Base-by-base conservation (phyloP, 2,797 vertebrate genomes). In the Neosilurus hyrtlii region DNA sequence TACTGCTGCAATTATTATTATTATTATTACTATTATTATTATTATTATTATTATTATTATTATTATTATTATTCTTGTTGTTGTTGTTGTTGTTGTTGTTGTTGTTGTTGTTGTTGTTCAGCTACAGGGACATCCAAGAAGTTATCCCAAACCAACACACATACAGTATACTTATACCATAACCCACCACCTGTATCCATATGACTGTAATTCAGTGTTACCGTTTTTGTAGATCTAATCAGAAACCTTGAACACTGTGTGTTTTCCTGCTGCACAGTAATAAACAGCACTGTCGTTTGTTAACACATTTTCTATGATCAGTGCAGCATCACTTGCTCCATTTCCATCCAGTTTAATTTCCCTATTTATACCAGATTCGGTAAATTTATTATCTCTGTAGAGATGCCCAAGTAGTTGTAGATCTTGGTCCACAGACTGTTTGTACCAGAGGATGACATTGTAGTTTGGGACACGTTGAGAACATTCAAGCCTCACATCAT, bases 401-500 rank as follows among this genome's bases (percentile, higher is more conserved):
- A 89, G 68, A 76, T 90, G 79, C 59, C 90, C 89, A 30, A 92
- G 74, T 2, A 87, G 4, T 68, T 86, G 85, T 0, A 93, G 35
- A 2, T 76, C 37, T 75, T 9, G 18, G 9, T 76, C n/a, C 0
- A 56, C 16, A 1, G 22, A n/a, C 26, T 88, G 89, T 0, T 91
- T 89, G 88, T 93, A 93, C 92, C 92, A 93, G 3, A 89, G 54
- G 62, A 93, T 89, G 37, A 0, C 14, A 26, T 90, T 14, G 1
- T 86, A 89, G 51, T 0, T n/a, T 0, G 37, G 0, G n/a, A 82
- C 82, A 4, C 2, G 76, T 79, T 92, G 91, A 35, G 79, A 88
- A 68, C 92, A 92, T n/a, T 14, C 7, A 3, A 92, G 59, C 26
- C 35, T 37, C 0, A 62, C 79, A 0, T 9, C 11, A 63, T 82